These are phyloP conservation scores for Gallinago solitaria DNA, from an alignment of 2,797 vertebrate genomes.

Conservation along the genomic window DNA sequence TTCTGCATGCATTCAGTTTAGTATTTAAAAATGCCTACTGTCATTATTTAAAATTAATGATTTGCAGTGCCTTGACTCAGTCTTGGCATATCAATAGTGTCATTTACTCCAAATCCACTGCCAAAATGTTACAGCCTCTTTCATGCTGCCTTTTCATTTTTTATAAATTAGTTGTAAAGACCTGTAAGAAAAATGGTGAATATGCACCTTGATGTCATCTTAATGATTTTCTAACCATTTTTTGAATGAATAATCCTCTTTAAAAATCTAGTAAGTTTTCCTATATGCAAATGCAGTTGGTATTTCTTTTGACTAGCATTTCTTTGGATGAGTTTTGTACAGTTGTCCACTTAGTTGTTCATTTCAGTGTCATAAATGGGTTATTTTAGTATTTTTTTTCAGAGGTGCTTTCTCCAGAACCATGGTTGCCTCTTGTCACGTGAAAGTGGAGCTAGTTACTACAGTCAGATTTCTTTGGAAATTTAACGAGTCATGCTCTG, in stretches of 20 bases:
- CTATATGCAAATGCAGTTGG: neutral
- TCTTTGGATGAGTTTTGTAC: neutral
- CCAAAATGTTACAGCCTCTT: neutral
- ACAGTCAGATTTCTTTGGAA: conserved; percentile 8
- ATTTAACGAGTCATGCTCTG: neutral
- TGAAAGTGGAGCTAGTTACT: conserved; percentile 23
- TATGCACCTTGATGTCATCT: neutral
- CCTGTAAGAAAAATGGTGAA: neutral
- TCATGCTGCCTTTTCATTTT: neutral
- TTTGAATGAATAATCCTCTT: neutral
- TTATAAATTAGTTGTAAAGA: neutral
- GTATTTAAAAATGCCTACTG: neutral
- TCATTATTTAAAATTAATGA: neutral
- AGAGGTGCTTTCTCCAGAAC: conserved; percentile 7
- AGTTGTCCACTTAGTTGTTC: neutral
- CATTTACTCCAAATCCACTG: neutral
- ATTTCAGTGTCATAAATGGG: neutral
- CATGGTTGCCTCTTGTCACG: neutral
- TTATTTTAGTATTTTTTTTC: conserved; percentile 36
- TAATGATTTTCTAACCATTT: neutral
- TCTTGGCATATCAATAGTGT: neutral
- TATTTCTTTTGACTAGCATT: neutral
- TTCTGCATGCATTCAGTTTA: neutral
- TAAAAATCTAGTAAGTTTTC: neutral
- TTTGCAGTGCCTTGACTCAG: neutral